Percentiles rank a stretch among this genome's conserved stretches.
Evolutionary conservation across 2,113 vertebrate species (phyloP).

Genomic region (Brachionichthys hirsutus): DNA sequence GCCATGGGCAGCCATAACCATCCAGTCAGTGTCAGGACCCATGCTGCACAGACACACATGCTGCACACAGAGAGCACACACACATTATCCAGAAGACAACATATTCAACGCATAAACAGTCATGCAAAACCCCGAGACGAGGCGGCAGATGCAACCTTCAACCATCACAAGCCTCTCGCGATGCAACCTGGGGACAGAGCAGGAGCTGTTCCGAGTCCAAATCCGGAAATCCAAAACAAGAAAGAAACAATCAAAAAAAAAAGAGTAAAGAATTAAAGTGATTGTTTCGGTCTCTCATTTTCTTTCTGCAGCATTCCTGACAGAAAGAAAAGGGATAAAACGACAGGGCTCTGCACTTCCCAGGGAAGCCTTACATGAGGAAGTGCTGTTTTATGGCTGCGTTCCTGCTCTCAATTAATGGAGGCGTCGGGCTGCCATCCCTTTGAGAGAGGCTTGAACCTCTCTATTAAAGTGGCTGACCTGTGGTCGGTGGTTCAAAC

Average conservation of each 20-base stretch:
- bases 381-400: constrained; percentile 75
- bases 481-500: constrained; percentile 73
- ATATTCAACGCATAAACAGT: constrained; percentile 66
- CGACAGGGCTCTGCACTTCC: constrained; percentile 19
- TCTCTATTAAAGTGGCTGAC: constrained; percentile 78
- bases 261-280: constrained; percentile 6
- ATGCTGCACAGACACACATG: constrained; percentile 23
- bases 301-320: too few relatives aligned
- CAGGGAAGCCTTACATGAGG: constrained; percentile 62
- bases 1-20: constrained; percentile 82
- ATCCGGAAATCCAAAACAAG: too few relatives aligned
- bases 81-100: constrained; percentile 58
- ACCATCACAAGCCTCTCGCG: constrained; percentile 38
- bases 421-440: constrained; percentile 66
- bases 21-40: constrained; percentile 70
- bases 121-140: constrained; percentile 39
- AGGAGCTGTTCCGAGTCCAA: too few relatives aligned
- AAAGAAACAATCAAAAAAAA: background rate
- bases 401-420: constrained; percentile 77
- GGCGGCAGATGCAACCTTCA: background rate
- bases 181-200: constrained; percentile 5
- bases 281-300: constrained; percentile 1
- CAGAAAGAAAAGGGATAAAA: too few relatives aligned
- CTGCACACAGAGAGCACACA: constrained; percentile 21
- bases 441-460: constrained; percentile 76